These are phyloP conservation scores for Hirundo rustica DNA, from an alignment of 2,797 vertebrate species.

Conservation along the genomic window DNA sequence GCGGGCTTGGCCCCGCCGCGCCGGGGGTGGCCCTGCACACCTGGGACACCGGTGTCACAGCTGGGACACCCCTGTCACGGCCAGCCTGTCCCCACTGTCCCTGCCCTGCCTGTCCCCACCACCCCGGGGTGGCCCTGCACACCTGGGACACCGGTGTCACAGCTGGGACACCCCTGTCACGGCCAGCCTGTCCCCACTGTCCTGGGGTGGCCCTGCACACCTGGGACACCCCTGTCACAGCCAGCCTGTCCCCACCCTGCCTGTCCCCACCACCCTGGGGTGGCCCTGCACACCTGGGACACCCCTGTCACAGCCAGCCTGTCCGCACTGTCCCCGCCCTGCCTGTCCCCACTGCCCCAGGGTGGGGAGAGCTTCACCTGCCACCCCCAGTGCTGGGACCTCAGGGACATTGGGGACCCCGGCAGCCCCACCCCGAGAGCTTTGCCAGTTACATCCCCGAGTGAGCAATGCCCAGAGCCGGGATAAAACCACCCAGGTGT, in stretches of 20 bases:
- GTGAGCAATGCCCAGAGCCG: accelerated
- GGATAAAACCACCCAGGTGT: neutral
- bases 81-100: too few species aligned
- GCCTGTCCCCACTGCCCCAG: neutral
- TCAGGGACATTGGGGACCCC: accelerated
- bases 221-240: neutral
- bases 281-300: neutral
- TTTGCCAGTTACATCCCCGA: neutral
- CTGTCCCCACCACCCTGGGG: neutral
- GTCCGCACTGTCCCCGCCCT: too few species aligned
- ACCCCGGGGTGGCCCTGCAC: too few species aligned
- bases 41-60: too few species aligned
- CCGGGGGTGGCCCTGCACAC: neutral
- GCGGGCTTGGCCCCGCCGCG: neutral
- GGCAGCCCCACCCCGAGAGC: neutral
- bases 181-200: neutral
- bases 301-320: too few species aligned
- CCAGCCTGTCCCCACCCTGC: neutral
- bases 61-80: neutral
- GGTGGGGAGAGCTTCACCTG: neutral
- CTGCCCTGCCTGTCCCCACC: too few species aligned
- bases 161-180: neutral
- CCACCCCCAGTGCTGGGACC: neutral
- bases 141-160: neutral
- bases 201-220: too few species aligned